Base-by-base conservation (phyloP, 2,888 invertebrate genomes). In the Lepidochitona cinerea region DNA sequence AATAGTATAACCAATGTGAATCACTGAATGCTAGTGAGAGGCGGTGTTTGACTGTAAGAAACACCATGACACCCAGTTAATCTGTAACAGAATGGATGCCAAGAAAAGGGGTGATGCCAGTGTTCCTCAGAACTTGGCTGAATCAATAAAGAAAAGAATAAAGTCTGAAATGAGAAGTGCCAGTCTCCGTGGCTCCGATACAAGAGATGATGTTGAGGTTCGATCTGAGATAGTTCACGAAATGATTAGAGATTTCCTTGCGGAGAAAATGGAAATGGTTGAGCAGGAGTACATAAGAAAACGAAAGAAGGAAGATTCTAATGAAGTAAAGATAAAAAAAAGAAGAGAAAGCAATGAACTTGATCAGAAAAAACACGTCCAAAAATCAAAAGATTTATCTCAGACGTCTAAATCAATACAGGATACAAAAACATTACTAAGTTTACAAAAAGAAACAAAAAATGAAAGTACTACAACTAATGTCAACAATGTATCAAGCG, bases 171-270 rank as follows among this genome's bases (percentile, higher is more conserved):
- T 59, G 59, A 29, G 12, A 26, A 23, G n/a, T n/a, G 18, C 49
- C 18, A 23, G 3, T n/a, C 18, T 49, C 1, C 18, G 23, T n/a
- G 59, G 59, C 59, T 26, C 59, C 14, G 29, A 2, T 23, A 14
- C 23, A 29, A 4, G 29, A 26, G 26, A 59, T 14, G 59, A 59
- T 29, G 23, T 14, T 23, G 12, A 32, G 32, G 26, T 32, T 29
- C 23, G 59, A 32, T 59, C 59, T 23, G 59, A 59, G 23, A 59
- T 59, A 29, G 59, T 59, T 12, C 29, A 59, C 29, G 59, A 59
- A 59, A 59, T 59, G 59, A 29, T 59, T 29, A 18, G 59, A 59
- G 59, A 59, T 26, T 59, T 59, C 59, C 59, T 59, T 18, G 59
- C 59, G 4, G 26, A 59, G 32, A 59, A 59, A 9, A 59, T 59